Evolutionary conservation across 2,113 vertebrate species (phyloP).

Genomic region (Ceuthmochares aereus): DNA sequence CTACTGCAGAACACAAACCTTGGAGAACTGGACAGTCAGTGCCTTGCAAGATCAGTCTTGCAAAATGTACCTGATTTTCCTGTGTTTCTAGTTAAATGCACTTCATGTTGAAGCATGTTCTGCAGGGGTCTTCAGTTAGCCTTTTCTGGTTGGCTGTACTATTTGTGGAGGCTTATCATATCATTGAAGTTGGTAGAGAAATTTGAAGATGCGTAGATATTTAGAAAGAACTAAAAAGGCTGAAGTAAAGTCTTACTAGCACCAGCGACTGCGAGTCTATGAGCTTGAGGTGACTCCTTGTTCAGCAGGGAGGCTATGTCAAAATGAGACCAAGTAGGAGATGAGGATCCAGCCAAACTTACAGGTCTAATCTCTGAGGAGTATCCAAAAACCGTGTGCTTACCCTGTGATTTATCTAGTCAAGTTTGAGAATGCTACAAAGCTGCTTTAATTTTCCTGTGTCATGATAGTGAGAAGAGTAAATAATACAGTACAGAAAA

Average conservation of each 20-base stretch:
- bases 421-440: background rate
- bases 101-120: background rate
- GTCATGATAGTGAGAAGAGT: background rate
- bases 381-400: background rate
- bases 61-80: background rate
- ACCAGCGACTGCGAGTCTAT: background rate
- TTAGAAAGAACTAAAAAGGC: background rate
- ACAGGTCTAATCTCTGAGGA: background rate
- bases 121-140: background rate
- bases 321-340: background rate
- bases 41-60: background rate
- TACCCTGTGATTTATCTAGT: slow-evolving; percentile 26
- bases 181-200: background rate
- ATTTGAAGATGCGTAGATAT: background rate
- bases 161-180: background rate
- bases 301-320: background rate
- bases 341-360: background rate
- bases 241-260: background rate
- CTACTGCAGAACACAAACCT: background rate
- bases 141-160: background rate
- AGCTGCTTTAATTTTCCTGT: slow-evolving; percentile 15
- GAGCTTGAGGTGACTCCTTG: background rate
- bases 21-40: background rate
- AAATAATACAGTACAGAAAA: slow-evolving; percentile 17
- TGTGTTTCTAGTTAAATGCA: background rate